phyloP scores from a whole-genome alignment of 1,140 invertebrate genomes.

The Cryptotermes secundus region DNA sequence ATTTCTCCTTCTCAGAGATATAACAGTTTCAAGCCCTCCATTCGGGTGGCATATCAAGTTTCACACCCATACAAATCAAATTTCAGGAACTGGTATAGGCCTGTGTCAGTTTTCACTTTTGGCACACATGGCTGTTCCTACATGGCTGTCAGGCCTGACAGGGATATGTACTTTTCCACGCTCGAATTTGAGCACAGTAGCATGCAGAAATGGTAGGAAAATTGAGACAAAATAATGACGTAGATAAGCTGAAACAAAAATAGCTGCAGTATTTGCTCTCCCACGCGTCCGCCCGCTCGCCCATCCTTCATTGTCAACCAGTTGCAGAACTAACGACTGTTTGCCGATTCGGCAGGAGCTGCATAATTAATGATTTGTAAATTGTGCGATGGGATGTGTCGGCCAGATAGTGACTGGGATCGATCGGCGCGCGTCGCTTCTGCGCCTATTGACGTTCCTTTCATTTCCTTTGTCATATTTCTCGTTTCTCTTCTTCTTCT shows the following conservation, averaged over 20 bases:
- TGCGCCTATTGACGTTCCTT: neutral
- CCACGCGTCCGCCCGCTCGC: neutral
- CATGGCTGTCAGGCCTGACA: neutral
- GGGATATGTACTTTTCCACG: neutral
- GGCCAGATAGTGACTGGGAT: neutral
- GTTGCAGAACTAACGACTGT: conserved; percentile 18
- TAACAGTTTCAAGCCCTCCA: no score
- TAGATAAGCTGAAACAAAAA: conserved; percentile 3
- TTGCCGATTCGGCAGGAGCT: conserved; percentile 12
- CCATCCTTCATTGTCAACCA: conserved; percentile 6
- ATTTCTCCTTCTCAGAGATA: no score
- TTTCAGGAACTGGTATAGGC: no score
- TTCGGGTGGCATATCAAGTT: no score
- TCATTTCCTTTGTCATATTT: neutral
- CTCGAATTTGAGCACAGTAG: neutral
- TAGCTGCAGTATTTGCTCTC: conserved; percentile 18
- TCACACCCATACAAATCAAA: no score
- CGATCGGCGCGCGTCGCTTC: neutral
- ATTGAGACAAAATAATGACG: conserved; percentile 10
- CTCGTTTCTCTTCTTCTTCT: no score
- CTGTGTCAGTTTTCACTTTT: no score
- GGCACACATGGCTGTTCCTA: neutral
- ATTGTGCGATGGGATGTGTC: conserved; percentile 7
- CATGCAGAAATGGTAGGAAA: neutral
- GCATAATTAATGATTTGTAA: conserved; percentile 20